A percentile compares a stretch with the other conserved stretches of the same genome.
Conservation (phyloP, 2,113 vertebrate genomes). For the Tachycineta bicolor region DNA sequence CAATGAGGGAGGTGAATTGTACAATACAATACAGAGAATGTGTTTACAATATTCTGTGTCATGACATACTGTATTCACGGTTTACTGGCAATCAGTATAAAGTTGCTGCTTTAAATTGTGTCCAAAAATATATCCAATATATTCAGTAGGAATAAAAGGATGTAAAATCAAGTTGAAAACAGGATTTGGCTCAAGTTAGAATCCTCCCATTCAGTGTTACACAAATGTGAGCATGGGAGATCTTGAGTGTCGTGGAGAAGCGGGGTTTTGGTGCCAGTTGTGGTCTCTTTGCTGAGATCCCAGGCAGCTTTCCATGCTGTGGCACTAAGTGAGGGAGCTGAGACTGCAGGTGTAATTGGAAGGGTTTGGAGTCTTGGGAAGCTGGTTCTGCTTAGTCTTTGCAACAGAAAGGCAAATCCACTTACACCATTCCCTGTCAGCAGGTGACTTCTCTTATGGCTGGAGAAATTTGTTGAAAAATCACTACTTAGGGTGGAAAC, state of each 20-base stretch:
- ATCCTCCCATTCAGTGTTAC: too few species aligned
- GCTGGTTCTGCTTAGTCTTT: background rate
- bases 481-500: background rate
- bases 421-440: background rate
- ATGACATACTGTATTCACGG: background rate
- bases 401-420: background rate
- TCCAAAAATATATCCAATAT: background rate
- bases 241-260: background rate
- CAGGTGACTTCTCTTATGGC: background rate
- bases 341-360: fast-evolving
- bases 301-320: background rate
- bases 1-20: background rate
- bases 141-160: background rate
- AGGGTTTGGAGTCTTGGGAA: background rate
- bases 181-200: background rate
- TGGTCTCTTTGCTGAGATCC: background rate
- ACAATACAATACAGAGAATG: background rate
- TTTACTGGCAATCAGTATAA: background rate
- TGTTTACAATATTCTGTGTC: background rate
- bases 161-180: background rate
- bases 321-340: background rate
- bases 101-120: background rate
- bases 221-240: background rate
- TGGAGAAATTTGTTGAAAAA: background rate
- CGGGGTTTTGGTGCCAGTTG: fast-evolving